Evolutionary conservation across 2,113 vertebrate genomes (phyloP).

Genomic region (Percina caprodes): DNA sequence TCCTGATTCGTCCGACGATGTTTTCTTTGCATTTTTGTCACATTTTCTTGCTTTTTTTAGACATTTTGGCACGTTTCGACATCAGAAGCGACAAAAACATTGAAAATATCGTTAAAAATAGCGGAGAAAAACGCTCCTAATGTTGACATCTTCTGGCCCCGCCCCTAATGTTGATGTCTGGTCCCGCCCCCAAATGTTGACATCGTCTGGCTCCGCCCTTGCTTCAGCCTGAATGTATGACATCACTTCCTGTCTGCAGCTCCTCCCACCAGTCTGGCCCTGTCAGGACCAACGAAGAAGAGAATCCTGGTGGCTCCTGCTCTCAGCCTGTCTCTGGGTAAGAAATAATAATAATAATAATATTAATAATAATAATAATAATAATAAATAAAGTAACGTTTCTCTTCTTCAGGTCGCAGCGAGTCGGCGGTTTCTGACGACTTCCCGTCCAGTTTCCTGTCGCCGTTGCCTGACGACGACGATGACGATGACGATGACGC

Average conservation of each 20-base stretch:
- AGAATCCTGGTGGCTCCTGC: conserved; percentile 84
- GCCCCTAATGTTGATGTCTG: too few species aligned
- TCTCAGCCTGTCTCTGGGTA: conserved; percentile 79
- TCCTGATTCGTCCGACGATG: too few species aligned
- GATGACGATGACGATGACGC: conserved; percentile 70
- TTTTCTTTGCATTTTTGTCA: too few species aligned
- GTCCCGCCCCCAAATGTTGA: too few species aligned
- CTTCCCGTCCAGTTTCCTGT: conserved; percentile 61
- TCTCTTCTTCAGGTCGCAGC: conserved; percentile 54
- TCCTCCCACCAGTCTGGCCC: conserved; percentile 77
- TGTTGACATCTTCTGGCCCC: too few species aligned
- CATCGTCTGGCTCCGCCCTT: too few species aligned
- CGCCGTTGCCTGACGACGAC: conserved; percentile 68
- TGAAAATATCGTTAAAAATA: too few species aligned
- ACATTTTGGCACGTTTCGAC: too few species aligned
- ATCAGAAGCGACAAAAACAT: too few species aligned
- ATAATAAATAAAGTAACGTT: too few species aligned
- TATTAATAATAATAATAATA: background rate
- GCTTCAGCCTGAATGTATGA: background rate
- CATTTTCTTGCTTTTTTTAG: too few species aligned
- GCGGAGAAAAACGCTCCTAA: too few species aligned
- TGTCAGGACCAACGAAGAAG: conserved; percentile 75
- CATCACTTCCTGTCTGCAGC: conserved; percentile 60
- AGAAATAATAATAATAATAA: background rate
- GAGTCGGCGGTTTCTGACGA: conserved; percentile 59